Percentiles rank a stretch among this genome's conserved stretches.
These are phyloP conservation scores for Ceratoteleas bidentatus DNA, from an alignment of 1,140 invertebrate genomes.

Conservation along the genomic window DNA sequence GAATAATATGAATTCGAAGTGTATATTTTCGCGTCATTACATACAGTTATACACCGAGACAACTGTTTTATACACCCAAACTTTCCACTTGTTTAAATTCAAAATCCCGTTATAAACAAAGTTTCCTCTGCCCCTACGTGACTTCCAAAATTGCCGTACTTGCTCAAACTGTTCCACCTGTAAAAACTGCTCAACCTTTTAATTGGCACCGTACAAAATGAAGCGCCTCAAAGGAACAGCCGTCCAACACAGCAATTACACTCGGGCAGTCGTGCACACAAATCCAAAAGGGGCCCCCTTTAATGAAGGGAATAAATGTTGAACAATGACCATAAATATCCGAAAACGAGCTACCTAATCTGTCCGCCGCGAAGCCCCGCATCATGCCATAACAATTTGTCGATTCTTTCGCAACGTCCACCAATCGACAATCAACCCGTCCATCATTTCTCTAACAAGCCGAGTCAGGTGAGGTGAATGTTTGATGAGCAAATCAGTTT, in stretches of 20 bases:
- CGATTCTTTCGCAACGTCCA: constrained; percentile 35
- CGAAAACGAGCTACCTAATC: constrained; percentile 38
- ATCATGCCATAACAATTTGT: constrained; percentile 43
- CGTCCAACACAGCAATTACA: too few species aligned
- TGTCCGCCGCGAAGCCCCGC: constrained; percentile 11
- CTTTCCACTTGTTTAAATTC: too few species aligned
- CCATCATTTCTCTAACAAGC: constrained; percentile 50
- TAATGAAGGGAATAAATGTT: constrained; percentile 32
- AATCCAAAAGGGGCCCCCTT: neutral
- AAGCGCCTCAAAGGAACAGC: too few species aligned
- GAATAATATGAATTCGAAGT: neutral
- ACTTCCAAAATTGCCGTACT: too few species aligned
- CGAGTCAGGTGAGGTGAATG: constrained; percentile 50
- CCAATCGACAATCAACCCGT: constrained; percentile 30
- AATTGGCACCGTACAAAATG: too few species aligned
- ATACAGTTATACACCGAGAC: too few species aligned
- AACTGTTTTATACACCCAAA: too few species aligned
- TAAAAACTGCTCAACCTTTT: too few species aligned
- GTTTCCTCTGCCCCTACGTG: too few species aligned
- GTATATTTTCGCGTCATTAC: neutral
- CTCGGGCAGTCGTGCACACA: too few species aligned
- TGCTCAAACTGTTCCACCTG: too few species aligned
- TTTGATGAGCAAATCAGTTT: constrained; percentile 61
- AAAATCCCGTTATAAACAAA: too few species aligned
- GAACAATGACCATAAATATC: constrained; percentile 41